Evolutionary conservation across 2,113 vertebrate genomes (phyloP), one percentile per base, ranked within the genome.

Genomic region (Phasianus colchicus): DNA sequence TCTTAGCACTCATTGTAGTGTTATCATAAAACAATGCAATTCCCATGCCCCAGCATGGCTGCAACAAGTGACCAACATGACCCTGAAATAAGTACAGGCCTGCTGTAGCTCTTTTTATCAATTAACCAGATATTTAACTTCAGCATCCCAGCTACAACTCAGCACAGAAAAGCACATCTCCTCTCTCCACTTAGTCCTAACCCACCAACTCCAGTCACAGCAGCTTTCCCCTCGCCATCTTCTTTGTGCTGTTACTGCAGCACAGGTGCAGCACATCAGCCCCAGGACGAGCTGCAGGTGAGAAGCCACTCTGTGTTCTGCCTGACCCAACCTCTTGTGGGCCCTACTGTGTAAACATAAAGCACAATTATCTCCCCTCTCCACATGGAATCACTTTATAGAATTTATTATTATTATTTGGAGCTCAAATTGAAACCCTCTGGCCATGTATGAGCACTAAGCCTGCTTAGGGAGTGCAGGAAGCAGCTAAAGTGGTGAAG

Each of bases 341-440:
- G 78, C 40, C 61, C 73, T 34, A 58, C 89, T 69, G 85, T 48
- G 76, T 61, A 84, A 95, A 69, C 88, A 66, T 34, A 72, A 94
- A 73, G 80, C 43, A 73, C 69, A 32, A 89, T 88, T 83, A 92
- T 74, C 81, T 89, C 29, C 36, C 18, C 55, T 77, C 88, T 60
- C 83, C 88, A 93, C 84, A 65, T 76, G 90, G 84, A 93, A 92
- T 78, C 89, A 75, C 79, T 94, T 86, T 54, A 66, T 77, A 70
- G 83, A 93, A 90, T 95, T 89, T 95, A 77, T 95, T 92, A 92
- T 87, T 75, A 87, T 92, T 92, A 93, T 84, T 94, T 93, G 63
- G 73, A 89, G 58, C 79, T 88, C 75, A 90, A 88, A 92, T 69
- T 88, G 91, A 97, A 96, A 93, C 91, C 82, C 89, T 91, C 92